Evolutionary conservation across 2,888 invertebrate species (phyloP).

Genomic region (Orthosia incerta): DNA sequence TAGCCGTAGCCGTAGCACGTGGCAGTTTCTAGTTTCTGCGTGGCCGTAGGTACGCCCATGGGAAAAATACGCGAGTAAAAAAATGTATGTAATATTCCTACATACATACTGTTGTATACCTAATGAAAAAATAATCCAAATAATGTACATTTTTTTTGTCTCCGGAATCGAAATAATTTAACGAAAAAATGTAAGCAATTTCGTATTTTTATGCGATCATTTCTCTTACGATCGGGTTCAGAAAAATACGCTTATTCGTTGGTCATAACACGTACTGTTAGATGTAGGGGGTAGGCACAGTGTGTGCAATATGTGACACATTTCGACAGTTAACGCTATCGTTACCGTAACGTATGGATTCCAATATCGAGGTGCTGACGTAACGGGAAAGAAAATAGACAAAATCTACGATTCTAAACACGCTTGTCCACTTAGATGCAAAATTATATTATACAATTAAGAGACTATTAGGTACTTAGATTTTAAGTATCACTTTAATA

Average conservation of each 20-base stretch:
- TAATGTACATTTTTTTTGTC: slow-evolving; percentile 40
- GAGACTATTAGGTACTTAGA: slow-evolving; percentile 49
- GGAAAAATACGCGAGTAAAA: slow-evolving; percentile 29
- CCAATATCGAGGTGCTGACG: slow-evolving; percentile 58
- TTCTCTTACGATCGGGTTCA: slow-evolving; percentile 55
- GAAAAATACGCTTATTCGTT: slow-evolving; percentile 46
- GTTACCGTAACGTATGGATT: slow-evolving; percentile 64
- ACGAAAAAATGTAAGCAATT: slow-evolving; percentile 55
- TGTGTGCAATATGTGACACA: slow-evolving; percentile 62
- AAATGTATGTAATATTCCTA: slow-evolving; percentile 41
- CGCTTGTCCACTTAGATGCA: slow-evolving; percentile 22
- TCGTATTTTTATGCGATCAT: slow-evolving; percentile 60
- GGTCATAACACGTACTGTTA: slow-evolving; percentile 43
- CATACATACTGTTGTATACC: slow-evolving; percentile 15
- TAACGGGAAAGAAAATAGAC: slow-evolving; percentile 19
- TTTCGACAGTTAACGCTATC: slow-evolving; percentile 63
- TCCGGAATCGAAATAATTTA: slow-evolving; percentile 52
- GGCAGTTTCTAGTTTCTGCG: slow-evolving; percentile 19
- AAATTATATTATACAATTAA: slow-evolving; percentile 52
- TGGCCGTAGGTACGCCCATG: slow-evolving; percentile 23
- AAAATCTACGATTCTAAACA: slow-evolving; percentile 23
- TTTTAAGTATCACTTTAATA: slow-evolving; percentile 59
- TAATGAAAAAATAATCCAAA: slow-evolving; percentile 32
- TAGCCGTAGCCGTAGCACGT: slow-evolving; percentile 3
- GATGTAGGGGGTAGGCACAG: slow-evolving; percentile 48